phyloP scores from a whole-genome alignment of 2,113 vertebrate species.

The Stigmatopora argus region DNA sequence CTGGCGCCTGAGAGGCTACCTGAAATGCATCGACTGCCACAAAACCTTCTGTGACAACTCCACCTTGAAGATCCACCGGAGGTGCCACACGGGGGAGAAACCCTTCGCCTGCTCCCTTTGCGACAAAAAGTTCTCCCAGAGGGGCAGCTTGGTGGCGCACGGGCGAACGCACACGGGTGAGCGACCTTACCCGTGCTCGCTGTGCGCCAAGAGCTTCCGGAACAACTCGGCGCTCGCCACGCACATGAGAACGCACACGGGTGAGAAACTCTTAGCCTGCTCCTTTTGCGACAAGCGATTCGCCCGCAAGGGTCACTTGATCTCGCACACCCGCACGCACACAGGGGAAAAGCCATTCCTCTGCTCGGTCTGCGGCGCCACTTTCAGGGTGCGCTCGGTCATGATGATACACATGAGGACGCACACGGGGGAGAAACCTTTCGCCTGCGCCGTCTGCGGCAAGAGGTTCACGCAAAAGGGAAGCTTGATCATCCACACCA shows the following conservation, averaged over 20 bases:
- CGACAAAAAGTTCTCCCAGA: too few relatives aligned
- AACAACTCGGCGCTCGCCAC: too few relatives aligned
- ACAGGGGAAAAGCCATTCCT: background rate
- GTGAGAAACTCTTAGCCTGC: conserved; percentile 1
- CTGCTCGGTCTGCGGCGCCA: background rate
- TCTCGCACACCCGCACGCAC: background rate
- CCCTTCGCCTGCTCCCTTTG: too few relatives aligned
- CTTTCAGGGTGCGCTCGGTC: background rate
- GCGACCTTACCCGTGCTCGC: too few relatives aligned
- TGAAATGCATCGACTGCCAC: too few relatives aligned
- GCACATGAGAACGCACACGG: background rate
- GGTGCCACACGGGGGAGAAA: too few relatives aligned
- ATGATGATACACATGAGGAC: background rate
- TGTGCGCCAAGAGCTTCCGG: too few relatives aligned
- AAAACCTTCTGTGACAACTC: too few relatives aligned
- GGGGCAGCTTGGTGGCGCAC: too few relatives aligned
- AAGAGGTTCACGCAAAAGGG: background rate
- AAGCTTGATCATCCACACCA: background rate
- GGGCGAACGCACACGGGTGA: too few relatives aligned
- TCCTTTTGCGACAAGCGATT: background rate
- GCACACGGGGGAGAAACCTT: conserved; percentile 1
- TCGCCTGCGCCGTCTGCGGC: background rate
- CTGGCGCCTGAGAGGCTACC: too few relatives aligned
- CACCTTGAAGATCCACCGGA: too few relatives aligned
- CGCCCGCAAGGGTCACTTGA: background rate